Base-by-base conservation (phyloP, 2,888 invertebrate species). In the Lithodes maja region DNA sequence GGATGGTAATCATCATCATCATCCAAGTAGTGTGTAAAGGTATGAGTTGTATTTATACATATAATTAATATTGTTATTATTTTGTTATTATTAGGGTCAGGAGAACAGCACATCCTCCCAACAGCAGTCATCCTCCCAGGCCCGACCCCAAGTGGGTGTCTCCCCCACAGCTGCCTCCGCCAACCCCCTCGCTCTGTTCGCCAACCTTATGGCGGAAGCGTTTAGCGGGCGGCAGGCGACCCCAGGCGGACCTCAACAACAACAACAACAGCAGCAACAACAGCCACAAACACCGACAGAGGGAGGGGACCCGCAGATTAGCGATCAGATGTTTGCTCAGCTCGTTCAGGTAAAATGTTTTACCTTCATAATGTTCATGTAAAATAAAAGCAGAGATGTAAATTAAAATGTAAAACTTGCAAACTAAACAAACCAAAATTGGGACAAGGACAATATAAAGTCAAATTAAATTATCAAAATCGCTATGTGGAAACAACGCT, bases 261-360 rank as follows among this genome's bases (percentile, higher is more conserved):
- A 87, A 50, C 83, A 87, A 74, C 86, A 86, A 50, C 83, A 79
- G 54, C 85, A 89, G 52, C 80, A 80, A 49, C 83, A 82, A n/a
- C 33, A 12, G 53, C 82, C 77, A 50, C 55, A 81, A 9, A 50
- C 77, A 17, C 78, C 81, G 7, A 17, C 89, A 78, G 89, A 89
- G 69, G 69, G 78, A 71, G 78, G 71, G 53, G 89, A 89, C 17
- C 78, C 89, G 12, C 85, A 85, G 69, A 89, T 89, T 54, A 89
- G 85, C 82, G 89, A 89, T 53, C 90, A 90, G 61, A 90, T 90
- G 90, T 87, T 90, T 87, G 90, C 87, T 78, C 90, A 90, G 85
- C 71, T 90, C 33, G 90, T 90, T 12, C 87, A 87, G 87, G 90
- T 90, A 33, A 68, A 84, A 75, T 33, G 33, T 33, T 33, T 33